Evolutionary conservation across 2,888 invertebrate genomes (phyloP).

Genomic region (Brassicogethes aeneus): DNA sequence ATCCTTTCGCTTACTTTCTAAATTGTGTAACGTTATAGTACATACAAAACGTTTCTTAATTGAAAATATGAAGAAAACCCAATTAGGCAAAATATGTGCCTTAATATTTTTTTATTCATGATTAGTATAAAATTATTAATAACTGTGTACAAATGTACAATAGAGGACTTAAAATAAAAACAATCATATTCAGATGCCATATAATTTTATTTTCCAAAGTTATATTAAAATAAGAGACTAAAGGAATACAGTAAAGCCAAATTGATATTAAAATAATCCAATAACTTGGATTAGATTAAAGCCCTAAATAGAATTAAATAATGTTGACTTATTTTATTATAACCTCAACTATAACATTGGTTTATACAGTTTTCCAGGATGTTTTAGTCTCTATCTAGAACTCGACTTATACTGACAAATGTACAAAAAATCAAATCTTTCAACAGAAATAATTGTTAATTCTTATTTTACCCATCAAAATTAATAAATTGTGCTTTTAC

Average conservation of each 20-base stretch:
- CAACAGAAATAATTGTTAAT: neutral
- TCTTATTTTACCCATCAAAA: neutral
- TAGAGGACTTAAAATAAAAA: too few relatives aligned
- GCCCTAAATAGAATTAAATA: neutral
- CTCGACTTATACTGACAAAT: neutral
- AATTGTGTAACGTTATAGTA: too few relatives aligned
- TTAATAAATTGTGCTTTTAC: neutral
- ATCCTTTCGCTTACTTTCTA: too few relatives aligned
- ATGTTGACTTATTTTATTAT: too few relatives aligned
- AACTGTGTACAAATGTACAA: too few relatives aligned
- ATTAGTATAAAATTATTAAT: too few relatives aligned
- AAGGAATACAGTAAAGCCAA: conserved; percentile 1
- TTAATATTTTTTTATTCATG: too few relatives aligned
- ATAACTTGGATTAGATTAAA: neutral
- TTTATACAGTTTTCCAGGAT: too few relatives aligned
- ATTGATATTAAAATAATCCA: neutral
- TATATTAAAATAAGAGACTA: neutral
- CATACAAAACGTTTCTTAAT: too few relatives aligned
- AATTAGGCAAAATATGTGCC: too few relatives aligned
- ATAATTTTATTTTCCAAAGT: neutral
- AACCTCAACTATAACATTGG: too few relatives aligned
- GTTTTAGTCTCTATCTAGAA: neutral
- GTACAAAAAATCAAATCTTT: neutral
- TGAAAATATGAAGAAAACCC: too few relatives aligned
- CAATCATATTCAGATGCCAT: neutral